Evolutionary conservation across 2,888 invertebrate genomes (phyloP).

Genomic region (Aleiodes testaceus): DNA sequence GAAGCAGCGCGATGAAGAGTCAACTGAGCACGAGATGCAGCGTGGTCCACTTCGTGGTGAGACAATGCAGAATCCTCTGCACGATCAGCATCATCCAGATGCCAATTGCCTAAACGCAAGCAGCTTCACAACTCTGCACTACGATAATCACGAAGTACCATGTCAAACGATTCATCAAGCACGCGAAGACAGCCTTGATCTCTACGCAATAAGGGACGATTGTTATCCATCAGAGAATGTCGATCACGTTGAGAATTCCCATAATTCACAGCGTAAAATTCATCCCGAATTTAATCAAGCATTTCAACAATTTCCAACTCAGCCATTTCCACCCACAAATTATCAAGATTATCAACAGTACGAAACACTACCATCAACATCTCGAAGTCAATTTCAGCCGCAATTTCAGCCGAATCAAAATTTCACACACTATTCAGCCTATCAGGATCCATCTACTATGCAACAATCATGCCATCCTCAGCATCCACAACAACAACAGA

Average conservation of each 20-base stretch:
- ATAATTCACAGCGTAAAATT: slow-evolving; percentile 72
- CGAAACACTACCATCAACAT: slow-evolving; percentile 66
- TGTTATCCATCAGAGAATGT: slow-evolving; percentile 76
- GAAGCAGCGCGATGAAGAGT: slow-evolving; percentile 80
- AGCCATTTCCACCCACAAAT: slow-evolving; percentile 55
- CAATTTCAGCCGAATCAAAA: slow-evolving; percentile 55
- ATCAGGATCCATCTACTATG: slow-evolving; percentile 41
- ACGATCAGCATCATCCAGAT: slow-evolving; percentile 45
- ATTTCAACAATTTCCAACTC: slow-evolving; percentile 65
- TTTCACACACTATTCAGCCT: slow-evolving; percentile 50
- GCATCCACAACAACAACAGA: slow-evolving; percentile 41
- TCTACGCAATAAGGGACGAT: slow-evolving; percentile 78
- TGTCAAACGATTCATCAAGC: slow-evolving; percentile 66
- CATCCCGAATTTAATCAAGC: slow-evolving; percentile 69
- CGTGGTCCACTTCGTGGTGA: slow-evolving; percentile 60
- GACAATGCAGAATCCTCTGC: slow-evolving; percentile 50
- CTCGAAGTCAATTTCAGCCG: slow-evolving; percentile 61
- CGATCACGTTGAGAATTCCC: slow-evolving; percentile 73
- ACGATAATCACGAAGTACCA: slow-evolving; percentile 71
- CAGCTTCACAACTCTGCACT: slow-evolving; percentile 81
- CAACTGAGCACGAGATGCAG: slow-evolving; percentile 71
- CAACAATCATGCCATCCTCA: slow-evolving; percentile 1
- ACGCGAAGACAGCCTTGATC: slow-evolving; percentile 77
- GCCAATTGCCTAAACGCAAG: slow-evolving; percentile 75
- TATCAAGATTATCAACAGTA: slow-evolving; percentile 63